phyloP scores from a whole-genome alignment of 2,113 vertebrate species.

The Garra rufa region DNA sequence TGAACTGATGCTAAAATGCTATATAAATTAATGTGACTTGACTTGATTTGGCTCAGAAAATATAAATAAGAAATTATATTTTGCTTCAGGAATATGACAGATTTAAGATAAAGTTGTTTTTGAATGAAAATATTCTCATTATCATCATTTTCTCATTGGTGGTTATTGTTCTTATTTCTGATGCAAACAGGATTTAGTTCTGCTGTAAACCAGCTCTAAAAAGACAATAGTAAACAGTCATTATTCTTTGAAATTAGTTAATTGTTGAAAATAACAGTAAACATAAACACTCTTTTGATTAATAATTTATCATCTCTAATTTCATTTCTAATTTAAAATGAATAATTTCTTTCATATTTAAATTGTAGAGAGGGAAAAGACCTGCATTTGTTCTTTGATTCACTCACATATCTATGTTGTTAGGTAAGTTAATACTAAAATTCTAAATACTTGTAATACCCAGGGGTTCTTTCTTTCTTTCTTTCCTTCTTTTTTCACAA shows the following conservation, averaged over 20 bases:
- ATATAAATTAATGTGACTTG: no score
- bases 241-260: neutral
- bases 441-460: neutral
- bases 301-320: neutral
- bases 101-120: neutral
- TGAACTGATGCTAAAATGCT: no score
- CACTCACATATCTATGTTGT: neutral
- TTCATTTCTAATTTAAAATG: neutral
- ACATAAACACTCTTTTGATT: neutral
- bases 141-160: no score
- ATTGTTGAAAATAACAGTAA: neutral
- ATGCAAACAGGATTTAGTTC: no score
- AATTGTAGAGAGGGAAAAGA: neutral
- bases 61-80: neutral
- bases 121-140: no score
- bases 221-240: no score
- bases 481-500: no score
- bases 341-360: neutral
- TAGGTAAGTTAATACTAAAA: constrained; percentile 2
- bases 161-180: no score
- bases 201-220: no score
- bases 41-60: no score
- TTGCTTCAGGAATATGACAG: neutral
- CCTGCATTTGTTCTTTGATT: neutral
- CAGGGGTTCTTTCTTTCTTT: no score